Evolutionary conservation across 92 coral and sea anemone genomes (phyloP), one percentile per base, ranked within the genome.

Genomic region (Zoanthus gigantus): DNA sequence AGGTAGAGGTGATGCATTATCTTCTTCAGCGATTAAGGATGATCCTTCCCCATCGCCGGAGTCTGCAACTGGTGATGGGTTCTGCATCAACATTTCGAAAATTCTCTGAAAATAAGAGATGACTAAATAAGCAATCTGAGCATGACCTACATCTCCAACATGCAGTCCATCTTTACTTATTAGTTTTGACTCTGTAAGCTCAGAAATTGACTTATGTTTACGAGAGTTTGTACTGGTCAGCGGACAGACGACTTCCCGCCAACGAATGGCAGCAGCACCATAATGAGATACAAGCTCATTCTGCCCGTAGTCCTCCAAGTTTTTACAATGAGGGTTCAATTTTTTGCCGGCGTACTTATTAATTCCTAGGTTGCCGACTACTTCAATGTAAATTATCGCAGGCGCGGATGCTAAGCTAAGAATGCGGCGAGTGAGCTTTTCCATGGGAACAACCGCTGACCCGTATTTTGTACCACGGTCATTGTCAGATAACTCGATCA

Each of bases 231-330:
- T 34, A 54, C 54, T 71, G 87, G 83, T 87, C 86, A 82, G 71
- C 74, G 94, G 94, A 75, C 94, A 92, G 1, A 92, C 92, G 29
- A 86, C 54, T 67, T 92, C 92, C 30, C 83, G 88, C 91, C 88
- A 86, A n/a, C 89, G 84, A 71, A 92, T 83, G 1, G 91, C 84
- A 12, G 92, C 86, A 30, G 86, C 79, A 75, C 93, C 91, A 77
- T 92, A 92, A 65, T 86, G 90, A 66, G 83, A 60, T 77, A 82
- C 94, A 1, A 92, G 74, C 56, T 86, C 83, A 56, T 77, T 82
- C 37, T 73, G 86, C 2, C 94, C 94, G 72, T 85, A 76, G 68
- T 89, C 86, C 72, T 92, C 93, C 82, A 92, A 53, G 2, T 88
- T 58, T 15, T 84, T 69, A 63, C 85, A 80, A 16, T 65, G 37